Evolutionary conservation across 2,113 vertebrate species (phyloP).

Genomic region (Paramormyrops kingsleyae): DNA sequence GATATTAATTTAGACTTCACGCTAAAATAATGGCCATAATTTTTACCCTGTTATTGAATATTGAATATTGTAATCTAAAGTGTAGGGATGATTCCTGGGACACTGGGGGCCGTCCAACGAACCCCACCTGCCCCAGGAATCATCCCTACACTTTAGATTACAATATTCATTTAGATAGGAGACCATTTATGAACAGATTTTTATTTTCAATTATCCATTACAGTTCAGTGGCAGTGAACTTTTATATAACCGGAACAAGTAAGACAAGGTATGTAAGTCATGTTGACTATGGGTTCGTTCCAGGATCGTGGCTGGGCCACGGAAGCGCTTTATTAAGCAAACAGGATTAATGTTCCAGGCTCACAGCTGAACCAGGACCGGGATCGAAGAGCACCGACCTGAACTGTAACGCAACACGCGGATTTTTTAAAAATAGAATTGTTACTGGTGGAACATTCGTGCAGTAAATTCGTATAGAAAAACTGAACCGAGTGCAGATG

Average conservation of each 20-base stretch:
- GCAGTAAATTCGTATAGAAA: background rate
- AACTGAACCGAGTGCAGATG: background rate
- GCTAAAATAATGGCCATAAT: background rate
- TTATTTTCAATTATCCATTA: background rate
- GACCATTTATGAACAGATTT: background rate
- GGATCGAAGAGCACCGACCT: background rate
- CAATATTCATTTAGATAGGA: background rate
- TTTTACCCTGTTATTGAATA: background rate
- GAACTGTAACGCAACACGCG: background rate
- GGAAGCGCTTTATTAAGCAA: background rate
- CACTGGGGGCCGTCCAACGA: no score
- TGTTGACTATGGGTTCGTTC: background rate
- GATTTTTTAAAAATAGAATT: background rate
- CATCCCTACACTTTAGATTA: background rate
- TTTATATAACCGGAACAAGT: background rate
- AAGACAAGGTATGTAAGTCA: background rate
- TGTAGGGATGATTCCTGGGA: no score
- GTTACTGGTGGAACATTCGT: background rate
- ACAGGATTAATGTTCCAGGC: background rate
- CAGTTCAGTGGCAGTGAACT: background rate
- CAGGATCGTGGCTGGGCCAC: background rate
- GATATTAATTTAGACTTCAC: background rate
- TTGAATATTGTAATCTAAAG: no score
- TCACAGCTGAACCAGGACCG: background rate
- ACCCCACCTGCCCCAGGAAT: no score